phyloP scores from a whole-genome alignment of 2,888 invertebrate genomes.

The Phyllotreta cruciferae region DNA sequence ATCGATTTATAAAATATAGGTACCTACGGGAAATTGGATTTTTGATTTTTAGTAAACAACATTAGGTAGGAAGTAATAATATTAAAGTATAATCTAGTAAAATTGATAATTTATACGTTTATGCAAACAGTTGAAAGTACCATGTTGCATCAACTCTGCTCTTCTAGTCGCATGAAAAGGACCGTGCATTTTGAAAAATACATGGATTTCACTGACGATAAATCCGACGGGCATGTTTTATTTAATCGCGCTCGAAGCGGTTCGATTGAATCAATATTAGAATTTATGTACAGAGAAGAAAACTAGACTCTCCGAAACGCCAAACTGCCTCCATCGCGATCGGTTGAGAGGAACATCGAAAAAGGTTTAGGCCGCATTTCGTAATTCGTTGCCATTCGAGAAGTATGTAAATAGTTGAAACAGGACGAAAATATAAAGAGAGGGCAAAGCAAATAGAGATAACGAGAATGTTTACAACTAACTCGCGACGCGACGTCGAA shows the following conservation, averaged over 20 bases:
- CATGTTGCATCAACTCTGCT: too few species aligned
- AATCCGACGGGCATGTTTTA: constrained; percentile 14
- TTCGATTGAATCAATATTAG: constrained; percentile 22
- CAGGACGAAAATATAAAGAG: constrained; percentile 28
- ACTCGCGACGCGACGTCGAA: constrained; percentile 24
- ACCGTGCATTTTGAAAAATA: constrained; percentile 1
- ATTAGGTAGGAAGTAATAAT: too few species aligned
- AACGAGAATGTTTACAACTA: constrained; percentile 39
- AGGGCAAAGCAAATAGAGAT: constrained; percentile 32
- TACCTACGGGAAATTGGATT: background rate
- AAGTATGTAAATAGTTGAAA: constrained; percentile 35
- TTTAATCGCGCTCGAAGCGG: constrained; percentile 17
- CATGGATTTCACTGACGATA: constrained; percentile 11
- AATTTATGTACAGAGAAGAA: constrained; percentile 20
- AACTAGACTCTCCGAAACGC: constrained; percentile 13
- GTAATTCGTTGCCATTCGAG: constrained; percentile 32
- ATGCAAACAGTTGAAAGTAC: too few species aligned
- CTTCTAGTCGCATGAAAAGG: background rate
- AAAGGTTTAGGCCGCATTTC: constrained; percentile 27
- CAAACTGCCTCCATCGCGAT: constrained; percentile 14
- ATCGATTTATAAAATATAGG: too few species aligned
- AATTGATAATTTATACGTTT: too few species aligned
- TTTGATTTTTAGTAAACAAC: background rate
- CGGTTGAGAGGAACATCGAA: constrained; percentile 10
- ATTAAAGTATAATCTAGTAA: too few species aligned